Evolutionary conservation across 2,113 vertebrate species (phyloP).

Genomic region (Pluvialis apricaria): DNA sequence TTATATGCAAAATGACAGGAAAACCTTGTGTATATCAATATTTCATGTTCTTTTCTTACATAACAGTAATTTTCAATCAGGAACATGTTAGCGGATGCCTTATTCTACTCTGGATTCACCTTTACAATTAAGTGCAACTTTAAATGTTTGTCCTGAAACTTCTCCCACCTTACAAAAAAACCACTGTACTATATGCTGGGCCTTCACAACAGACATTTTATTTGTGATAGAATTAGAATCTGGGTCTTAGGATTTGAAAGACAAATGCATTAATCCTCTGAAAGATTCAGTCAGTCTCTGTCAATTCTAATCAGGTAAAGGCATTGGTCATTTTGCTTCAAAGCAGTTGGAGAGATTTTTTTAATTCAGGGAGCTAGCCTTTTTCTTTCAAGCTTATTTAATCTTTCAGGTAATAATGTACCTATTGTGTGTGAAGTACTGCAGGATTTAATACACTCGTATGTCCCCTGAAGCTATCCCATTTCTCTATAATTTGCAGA

Average conservation of each 20-base stretch:
- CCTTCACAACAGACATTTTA: slow-evolving; percentile 12
- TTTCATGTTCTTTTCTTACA: neutral
- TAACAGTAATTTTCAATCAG: neutral
- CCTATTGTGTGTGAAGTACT: neutral
- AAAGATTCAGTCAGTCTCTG: slow-evolving; percentile 54
- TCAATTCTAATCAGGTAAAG: slow-evolving; percentile 54
- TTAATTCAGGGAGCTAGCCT: neutral
- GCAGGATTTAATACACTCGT: neutral
- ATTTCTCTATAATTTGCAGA: neutral
- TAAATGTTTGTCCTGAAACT: neutral
- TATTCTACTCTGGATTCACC: neutral
- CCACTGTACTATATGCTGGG: neutral
- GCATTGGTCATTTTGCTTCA: slow-evolving; percentile 45
- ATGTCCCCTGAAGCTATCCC: neutral
- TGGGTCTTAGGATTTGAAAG: slow-evolving; percentile 63
- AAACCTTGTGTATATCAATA: neutral
- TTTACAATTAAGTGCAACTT: neutral
- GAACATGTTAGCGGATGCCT: neutral
- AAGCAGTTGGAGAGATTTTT: neutral
- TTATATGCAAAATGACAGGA: neutral
- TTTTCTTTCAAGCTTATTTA: slow-evolving; percentile 15
- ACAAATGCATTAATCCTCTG: slow-evolving; percentile 50
- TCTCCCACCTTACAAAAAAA: neutral
- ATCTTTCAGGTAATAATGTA: neutral
- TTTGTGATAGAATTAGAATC: slow-evolving; percentile 61